phyloP scores from a whole-genome alignment of 1,140 invertebrate species.

The Amyelois transitella region DNA sequence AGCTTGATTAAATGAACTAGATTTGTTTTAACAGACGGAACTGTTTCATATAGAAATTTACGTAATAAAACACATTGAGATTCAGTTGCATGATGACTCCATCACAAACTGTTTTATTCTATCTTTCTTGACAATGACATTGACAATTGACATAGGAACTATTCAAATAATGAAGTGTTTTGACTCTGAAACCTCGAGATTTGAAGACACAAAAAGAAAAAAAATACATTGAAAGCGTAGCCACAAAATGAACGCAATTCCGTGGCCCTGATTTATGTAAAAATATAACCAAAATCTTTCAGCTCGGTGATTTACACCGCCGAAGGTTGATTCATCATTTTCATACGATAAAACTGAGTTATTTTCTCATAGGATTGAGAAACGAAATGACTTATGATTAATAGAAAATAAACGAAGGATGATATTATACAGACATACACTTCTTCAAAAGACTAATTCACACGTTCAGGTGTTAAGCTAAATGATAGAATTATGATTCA shows the following conservation, averaged over 20 bases:
- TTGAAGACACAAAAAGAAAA: too few species aligned
- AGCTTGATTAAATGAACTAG: too few species aligned
- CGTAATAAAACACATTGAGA: too few species aligned
- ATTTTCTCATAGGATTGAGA: conserved; percentile 25
- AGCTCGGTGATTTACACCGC: background rate
- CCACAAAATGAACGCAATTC: background rate
- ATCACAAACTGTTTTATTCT: too few species aligned
- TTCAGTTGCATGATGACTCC: too few species aligned
- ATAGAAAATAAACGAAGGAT: conserved; percentile 3
- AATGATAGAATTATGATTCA: background rate
- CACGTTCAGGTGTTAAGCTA: background rate
- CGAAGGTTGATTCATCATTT: conserved; percentile 29
- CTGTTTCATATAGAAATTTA: too few species aligned
- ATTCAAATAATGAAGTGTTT: too few species aligned
- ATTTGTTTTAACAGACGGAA: too few species aligned
- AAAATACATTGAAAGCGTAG: too few species aligned
- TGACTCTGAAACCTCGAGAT: too few species aligned
- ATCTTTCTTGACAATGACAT: too few species aligned
- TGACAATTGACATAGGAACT: too few species aligned
- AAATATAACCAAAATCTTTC: background rate
- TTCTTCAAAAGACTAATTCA: background rate
- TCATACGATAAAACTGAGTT: conserved; percentile 26
- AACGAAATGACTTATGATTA: conserved; percentile 20
- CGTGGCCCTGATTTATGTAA: background rate
- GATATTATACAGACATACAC: background rate